Base-by-base conservation (phyloP, 2,797 vertebrate species). In the Crypturellus tataupa region DNA sequence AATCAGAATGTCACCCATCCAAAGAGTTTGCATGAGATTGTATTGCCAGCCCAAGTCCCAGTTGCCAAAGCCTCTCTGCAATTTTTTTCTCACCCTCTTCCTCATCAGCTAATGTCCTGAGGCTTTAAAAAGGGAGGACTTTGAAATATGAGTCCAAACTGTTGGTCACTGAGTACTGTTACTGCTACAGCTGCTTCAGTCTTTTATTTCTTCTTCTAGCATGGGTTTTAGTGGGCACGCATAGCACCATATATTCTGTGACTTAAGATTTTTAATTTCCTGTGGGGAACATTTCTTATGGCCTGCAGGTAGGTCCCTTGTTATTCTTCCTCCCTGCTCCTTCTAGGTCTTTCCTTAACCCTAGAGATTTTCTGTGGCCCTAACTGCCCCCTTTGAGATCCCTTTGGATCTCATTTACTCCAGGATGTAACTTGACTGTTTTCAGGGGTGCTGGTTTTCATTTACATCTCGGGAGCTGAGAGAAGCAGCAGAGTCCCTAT, bases 201-300 rank as follows among this genome's bases (percentile, higher is more conserved):
- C 53, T 87, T 94, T 93, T 92, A 55, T 94, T 95, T 90, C 64
- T 83, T 59, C 75, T 83, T 94, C 84, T 95, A 94, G 86, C 76
- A 94, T 80, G 71, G 37, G 37, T 42, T 95, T 92, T 93, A 84
- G 92, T 94, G 94, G 86, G 92, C 92, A 91, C 15, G 62, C 84
- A 90, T 55, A 69, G 25, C 62, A n/a, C 40, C 35, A 62, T 33
- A 24, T 56, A 80, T 75, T 80, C 56, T 19, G n/a, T 93, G 89
- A 69, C 81, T 95, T 95, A 90, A 0, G 5, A 93, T 69, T 85
- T 97, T 95, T 94, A 95, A 97, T 97, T 96, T 96, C 92, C 95
- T 94, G 95, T 90, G 72, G 84, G 94, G 88, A 95, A 67, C 58
- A 35, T 80, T 84, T 93, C 84, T 90, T 55, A 92, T 78, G 78